A percentile compares a stretch with the other conserved stretches of the same genome.
phyloP scores from a whole-genome alignment of 2,113 vertebrate genomes.

The Pseudorectes ferrugineus region DNA sequence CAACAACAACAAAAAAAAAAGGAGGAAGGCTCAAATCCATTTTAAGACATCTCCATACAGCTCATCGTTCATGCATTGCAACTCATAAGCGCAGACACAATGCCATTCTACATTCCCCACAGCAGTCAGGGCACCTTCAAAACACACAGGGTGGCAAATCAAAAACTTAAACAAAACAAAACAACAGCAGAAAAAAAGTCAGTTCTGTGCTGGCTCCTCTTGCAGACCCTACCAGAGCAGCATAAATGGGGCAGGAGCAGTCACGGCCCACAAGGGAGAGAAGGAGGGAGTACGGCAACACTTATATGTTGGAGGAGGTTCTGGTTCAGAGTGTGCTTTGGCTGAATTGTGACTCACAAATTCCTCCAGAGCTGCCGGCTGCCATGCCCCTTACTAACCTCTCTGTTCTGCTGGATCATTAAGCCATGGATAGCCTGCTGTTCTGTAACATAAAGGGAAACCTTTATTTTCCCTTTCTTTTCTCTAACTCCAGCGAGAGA shows the following conservation, averaged over 20 bases:
- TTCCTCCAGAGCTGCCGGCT: background rate
- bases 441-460: background rate
- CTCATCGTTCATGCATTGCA: background rate
- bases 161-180: background rate
- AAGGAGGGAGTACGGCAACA: accelerated
- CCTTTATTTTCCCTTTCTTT: background rate
- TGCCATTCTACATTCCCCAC: background rate
- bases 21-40: background rate
- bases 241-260: background rate
- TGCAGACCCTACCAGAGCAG: background rate
- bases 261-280: accelerated
- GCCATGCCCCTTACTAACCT: background rate
- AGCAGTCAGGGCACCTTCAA: background rate
- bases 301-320: background rate
- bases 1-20: background rate
- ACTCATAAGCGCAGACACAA: background rate
- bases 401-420: background rate
- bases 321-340: background rate
- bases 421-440: background rate
- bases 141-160: background rate
- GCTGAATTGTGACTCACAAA: background rate
- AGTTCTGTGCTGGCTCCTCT: background rate
- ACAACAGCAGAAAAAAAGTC: accelerated
- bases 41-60: background rate
- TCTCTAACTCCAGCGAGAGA: background rate